Conservation (phyloP, 2,797 vertebrate species). For the Cynopterus sphinx region DNA sequence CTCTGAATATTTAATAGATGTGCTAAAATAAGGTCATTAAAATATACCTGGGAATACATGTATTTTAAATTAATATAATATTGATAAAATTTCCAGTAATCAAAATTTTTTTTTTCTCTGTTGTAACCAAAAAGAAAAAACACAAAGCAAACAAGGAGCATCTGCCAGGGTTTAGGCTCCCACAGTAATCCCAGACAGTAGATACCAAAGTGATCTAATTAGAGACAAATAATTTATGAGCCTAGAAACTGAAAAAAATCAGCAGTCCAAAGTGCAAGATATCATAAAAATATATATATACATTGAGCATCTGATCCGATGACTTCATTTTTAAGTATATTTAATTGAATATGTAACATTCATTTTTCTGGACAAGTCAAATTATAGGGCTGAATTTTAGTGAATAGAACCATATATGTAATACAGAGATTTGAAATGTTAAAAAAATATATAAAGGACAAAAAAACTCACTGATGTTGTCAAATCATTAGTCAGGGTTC, state of each 20-base stretch:
- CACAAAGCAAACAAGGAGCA: background rate
- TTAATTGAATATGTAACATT: background rate
- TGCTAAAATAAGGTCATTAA: background rate
- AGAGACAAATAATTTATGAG: background rate
- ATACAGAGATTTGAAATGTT: background rate
- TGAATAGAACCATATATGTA: background rate
- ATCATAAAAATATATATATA: background rate
- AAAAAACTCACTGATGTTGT: background rate
- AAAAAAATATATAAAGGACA: background rate
- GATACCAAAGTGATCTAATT: background rate
- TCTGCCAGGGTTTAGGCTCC: background rate
- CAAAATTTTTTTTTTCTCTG: background rate
- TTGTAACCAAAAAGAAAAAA: background rate
- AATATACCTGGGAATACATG: background rate
- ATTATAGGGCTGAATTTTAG: background rate
- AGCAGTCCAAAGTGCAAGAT: background rate
- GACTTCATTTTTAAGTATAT: background rate
- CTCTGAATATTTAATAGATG: background rate
- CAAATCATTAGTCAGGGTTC: background rate
- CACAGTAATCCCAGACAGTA: background rate
- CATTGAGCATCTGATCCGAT: background rate
- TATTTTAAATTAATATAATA: background rate
- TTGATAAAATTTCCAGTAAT: background rate
- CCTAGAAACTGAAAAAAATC: background rate
- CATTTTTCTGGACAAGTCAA: background rate